Conservation (phyloP, 2,113 vertebrate species). For the Mastomys natalensis region DNA sequence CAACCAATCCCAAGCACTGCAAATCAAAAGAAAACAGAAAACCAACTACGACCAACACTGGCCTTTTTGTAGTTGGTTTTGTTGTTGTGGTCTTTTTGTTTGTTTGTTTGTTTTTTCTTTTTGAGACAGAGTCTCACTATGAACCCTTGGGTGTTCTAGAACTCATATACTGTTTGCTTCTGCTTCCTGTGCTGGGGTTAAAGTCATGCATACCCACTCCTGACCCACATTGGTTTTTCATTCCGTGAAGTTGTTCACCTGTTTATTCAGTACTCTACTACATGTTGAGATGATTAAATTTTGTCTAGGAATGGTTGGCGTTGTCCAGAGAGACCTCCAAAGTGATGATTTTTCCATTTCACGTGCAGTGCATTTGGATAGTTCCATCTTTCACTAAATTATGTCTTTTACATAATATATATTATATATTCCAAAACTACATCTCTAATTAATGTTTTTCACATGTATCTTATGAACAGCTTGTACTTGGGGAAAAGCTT, state of each 20-base stretch:
- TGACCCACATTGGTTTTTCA: background rate
- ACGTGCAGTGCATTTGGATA: constrained; percentile 4
- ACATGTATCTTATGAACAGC: constrained; percentile 40
- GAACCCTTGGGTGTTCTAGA: background rate
- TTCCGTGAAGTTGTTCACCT: constrained; percentile 28
- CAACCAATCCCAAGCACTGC: background rate
- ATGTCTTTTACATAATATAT: background rate
- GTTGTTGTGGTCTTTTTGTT: no score
- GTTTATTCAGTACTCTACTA: constrained; percentile 39
- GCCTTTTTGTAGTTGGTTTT: background rate
- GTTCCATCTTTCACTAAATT: constrained; percentile 47
- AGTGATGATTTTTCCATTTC: constrained; percentile 12
- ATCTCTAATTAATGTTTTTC: constrained; percentile 17
- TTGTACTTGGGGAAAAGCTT: constrained; percentile 18
- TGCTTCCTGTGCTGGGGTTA: background rate
- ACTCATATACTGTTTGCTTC: no score
- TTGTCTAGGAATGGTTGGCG: constrained; percentile 43
- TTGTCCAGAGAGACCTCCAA: constrained; percentile 37
- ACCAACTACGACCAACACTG: background rate
- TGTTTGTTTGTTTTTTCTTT: background rate
- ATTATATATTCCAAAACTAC: constrained; percentile 40
- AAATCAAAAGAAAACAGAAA: background rate
- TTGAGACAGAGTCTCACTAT: background rate
- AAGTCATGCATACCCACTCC: background rate
- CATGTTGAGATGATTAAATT: constrained; percentile 30